Base-by-base conservation (phyloP, 1,140 invertebrate species). In the Pseudobourletiella spinata region DNA sequence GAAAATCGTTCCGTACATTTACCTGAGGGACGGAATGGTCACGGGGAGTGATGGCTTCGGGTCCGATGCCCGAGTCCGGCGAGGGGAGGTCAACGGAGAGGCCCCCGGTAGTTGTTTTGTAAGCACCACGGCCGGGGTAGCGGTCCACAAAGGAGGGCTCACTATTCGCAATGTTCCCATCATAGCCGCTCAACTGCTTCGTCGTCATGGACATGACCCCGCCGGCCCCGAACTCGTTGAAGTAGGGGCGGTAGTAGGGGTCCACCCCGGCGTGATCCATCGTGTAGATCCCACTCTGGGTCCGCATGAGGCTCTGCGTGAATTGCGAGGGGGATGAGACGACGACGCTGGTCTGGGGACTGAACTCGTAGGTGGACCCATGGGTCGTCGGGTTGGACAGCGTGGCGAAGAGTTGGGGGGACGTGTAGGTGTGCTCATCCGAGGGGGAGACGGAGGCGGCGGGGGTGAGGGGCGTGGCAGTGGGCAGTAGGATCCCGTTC, bases 21-120 rank as follows among this genome's bases (percentile, higher is more conserved):
- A 92, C 90, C 87, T 91, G 89, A 78, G 91, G 89, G 72, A 88
- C 85, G 73, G 83, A 87, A 79, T 86, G 89, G 78, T 88, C 89
- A 73, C 88, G 78, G 42, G 91, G 91, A 29, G 91, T 93, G 72
- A 91, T 89, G 66, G 89, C 87, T 71, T 92, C 89, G 1, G 89
- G 87, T 26, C 90, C 91, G 70, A 94, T 93, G 20, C 90, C 91
- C 68, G 87, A 90, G 75, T 94, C 90, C 1, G 91, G 90, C 61
- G 89, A 92, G 1, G 90, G 90, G 67, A 95, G 80, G 77, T 95
- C 91, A 67, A 94, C 88, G 70, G 86, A 85, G 32, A 65, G 58
- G 3, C 54, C 62, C 24, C 18, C 35, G 25, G 59, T 29, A 28
- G 74, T 79, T 61, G 73, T 74, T 70, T 80, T 78, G 72, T 79